Base-by-base conservation (phyloP, 2,113 vertebrate genomes). In the Tupaia tana region DNA sequence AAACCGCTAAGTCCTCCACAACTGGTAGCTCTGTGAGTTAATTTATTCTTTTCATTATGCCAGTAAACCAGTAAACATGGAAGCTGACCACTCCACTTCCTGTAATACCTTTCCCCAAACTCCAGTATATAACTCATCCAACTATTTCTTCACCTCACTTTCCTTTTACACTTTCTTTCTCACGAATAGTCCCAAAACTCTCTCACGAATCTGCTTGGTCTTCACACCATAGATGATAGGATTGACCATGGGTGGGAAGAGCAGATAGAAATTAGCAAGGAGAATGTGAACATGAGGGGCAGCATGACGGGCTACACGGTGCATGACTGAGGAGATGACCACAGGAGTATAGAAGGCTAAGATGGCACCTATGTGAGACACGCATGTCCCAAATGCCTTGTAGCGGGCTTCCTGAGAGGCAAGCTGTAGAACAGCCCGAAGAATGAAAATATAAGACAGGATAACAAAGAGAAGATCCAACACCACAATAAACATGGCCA, bases 201-300 rank as follows among this genome's bases (percentile, higher is more conserved):
- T 14, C 7, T 97, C 96, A 82, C 69, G 92, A 90, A 98, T 93
- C 73, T 97, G 95, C 90, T 95, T 97, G 7, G 96, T 97, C 85
- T 97, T 98, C 56, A 98, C 95, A 25, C 97, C 97, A 22, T 97
- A 98, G 59, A 97, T 97, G 9, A 98, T 94, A 19, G 97, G 98
- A 25, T 98, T 98, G 12, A 97, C 7, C 97, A 98, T 75, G 34
- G 97, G 97, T 70, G 97, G 97, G 19, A 97, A 97, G 2, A 98
- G 96, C 7, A 98, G 66, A 69, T 98, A 98, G 77, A 98, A 94
- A 75, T 87, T 93, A 13, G 96, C 97, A 64, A 97, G 63, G 1
- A 97, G 80, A 54, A 98, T 95, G 63, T 96, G 97, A 1, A 97
- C 66, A 25, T 98, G 90, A 0, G 95, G 86, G 1, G 97, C 82